Evolutionary conservation across 1,140 invertebrate species (phyloP), one percentile per base, ranked within the genome.

Genomic region (Araneus ventricosus): DNA sequence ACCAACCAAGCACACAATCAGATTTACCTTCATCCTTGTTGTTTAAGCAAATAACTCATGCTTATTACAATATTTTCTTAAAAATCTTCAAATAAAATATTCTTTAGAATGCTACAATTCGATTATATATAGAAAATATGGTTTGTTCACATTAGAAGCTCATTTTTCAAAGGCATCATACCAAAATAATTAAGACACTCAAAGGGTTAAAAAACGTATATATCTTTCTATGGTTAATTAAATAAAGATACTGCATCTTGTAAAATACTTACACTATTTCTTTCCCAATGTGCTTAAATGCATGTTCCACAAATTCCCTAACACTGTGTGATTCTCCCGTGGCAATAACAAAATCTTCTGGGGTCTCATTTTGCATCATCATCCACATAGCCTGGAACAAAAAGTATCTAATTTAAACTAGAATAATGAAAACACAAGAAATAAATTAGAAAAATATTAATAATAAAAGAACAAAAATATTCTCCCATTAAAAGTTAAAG

Each of bases 261-360:
- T 6, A 61, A 79, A 63, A 39, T 87, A 95, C 96, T 95, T 95
- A 96, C 96, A 95, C 94, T 93, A 97, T 96, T 85, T 95, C 95
- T 92, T 95, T 94, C 39, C 95, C 95, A 52, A 99, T 97, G 95
- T 97, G 96, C 89, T 96, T 96, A 95, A 99, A 99, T 4, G 99
- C 97, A 39, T 96, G 97, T 96, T 99, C 98, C 0, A 99, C 98
- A 96, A 99, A 99, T 96, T 99, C 98, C 63, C 98, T 96, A 1
- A 99, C 99, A 95, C 98, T 99, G 95, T 99, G 98, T 8, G 97
- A 97, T 96, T 99, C 97, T 27, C 99, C 99, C 5, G 99, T 99
- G 3, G 99, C 98, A 94, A 99, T 99, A 2, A 99, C 99, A 96
- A 98, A 99, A 96, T 99, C 99, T 84, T 99, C 98, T 0, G 99